A percentile compares a stretch with the other conserved stretches of the same genome.
Evolutionary conservation across 2,113 vertebrate species (phyloP).

Genomic region (Odobenus rosmarus): DNA sequence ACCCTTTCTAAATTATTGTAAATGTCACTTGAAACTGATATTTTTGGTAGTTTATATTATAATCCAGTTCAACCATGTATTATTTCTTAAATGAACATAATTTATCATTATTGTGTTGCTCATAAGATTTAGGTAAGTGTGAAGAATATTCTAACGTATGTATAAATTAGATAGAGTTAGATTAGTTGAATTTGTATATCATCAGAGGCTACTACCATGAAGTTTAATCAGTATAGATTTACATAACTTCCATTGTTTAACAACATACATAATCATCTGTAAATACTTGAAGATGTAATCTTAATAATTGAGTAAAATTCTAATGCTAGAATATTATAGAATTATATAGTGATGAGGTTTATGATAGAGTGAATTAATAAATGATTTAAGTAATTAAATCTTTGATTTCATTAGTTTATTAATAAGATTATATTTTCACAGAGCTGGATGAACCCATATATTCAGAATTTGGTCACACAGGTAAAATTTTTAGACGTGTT

Average conservation of each 20-base stretch:
- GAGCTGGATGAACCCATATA: not conserved
- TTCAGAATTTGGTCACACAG: conserved; percentile 15
- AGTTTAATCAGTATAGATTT: conserved; percentile 10
- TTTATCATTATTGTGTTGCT: not conserved
- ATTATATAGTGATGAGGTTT: not conserved
- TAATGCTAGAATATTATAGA: conserved; percentile 22
- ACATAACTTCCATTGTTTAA: not conserved
- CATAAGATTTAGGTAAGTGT: not conserved
- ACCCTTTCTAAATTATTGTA: conserved; percentile 34
- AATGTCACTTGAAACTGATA: conserved; percentile 29
- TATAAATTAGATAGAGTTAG: not conserved
- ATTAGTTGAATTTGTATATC: not conserved
- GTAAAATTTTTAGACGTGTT: not conserved
- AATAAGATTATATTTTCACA: conserved; percentile 18
- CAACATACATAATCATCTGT: not conserved
- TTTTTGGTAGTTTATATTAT: conserved; percentile 22
- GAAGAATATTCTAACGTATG: conserved; percentile 25
- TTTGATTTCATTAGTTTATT: conserved; percentile 42
- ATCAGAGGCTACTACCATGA: not conserved
- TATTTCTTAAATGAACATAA: conserved; percentile 17
- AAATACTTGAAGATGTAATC: conserved; percentile 2
- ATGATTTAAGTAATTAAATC: conserved; percentile 32
- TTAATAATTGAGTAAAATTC: conserved; percentile 48
- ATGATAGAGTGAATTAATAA: not conserved
- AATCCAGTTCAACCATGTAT: not conserved